phyloP scores from a whole-genome alignment of 2,797 vertebrate genomes.

The Xenopus petersii region DNA sequence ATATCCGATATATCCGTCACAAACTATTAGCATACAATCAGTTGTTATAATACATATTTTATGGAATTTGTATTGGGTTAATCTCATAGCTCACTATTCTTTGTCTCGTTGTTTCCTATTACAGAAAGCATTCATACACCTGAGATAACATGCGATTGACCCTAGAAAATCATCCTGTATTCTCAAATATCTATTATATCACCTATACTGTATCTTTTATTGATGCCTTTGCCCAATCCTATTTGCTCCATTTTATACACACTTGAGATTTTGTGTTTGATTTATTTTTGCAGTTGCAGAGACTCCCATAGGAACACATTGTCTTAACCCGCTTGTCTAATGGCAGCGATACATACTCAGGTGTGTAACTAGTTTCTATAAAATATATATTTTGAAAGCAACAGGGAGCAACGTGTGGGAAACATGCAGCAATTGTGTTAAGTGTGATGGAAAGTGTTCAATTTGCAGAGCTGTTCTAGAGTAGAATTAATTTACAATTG shows the following conservation, averaged over 20 bases:
- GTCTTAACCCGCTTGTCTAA: not conserved
- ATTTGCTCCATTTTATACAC: not conserved
- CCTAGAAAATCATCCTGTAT: no score
- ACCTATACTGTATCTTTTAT: not conserved
- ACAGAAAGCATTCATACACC: not conserved
- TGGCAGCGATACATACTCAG: no score
- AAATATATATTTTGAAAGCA: no score
- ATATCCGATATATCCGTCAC: not conserved
- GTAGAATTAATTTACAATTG: conserved; percentile 51
- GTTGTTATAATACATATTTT: conserved; percentile 30
- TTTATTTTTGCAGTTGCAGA: conserved; percentile 1
- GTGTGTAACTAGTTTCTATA: not conserved
- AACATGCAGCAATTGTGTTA: conserved; percentile 27
- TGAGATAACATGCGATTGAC: not conserved
- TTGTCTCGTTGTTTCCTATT: not conserved
- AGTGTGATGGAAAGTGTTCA: conserved; percentile 31
- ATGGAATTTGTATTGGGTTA: not conserved
- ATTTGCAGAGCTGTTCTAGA: conserved; percentile 50
- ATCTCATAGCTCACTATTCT: not conserved
- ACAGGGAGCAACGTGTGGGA: conserved; percentile 16
- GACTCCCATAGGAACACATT: not conserved
- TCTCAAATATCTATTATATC: not conserved
- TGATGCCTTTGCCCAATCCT: no score
- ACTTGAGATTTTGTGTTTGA: not conserved
- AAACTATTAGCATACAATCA: conserved; percentile 28